Conservation (phyloP, 1,140 invertebrate genomes). For the Akabosia matsudoensis region DNA sequence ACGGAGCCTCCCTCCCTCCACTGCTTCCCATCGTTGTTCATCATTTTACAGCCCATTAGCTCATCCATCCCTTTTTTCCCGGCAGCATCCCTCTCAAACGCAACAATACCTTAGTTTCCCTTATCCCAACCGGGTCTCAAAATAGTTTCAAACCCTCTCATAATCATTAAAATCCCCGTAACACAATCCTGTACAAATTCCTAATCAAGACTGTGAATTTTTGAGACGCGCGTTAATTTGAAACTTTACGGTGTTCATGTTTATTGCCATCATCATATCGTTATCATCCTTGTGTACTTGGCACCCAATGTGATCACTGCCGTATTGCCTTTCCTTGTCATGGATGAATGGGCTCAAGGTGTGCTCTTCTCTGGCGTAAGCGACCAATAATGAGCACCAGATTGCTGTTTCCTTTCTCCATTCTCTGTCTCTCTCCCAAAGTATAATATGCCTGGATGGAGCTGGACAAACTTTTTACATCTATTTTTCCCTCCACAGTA, state of each 20-base stretch:
- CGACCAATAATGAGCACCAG: conserved; percentile 9
- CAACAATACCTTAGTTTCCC: not conserved
- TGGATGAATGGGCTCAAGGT: not conserved
- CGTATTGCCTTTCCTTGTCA: not conserved
- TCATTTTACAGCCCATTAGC: not conserved
- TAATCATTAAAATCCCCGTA: no score
- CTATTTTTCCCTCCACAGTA: not conserved
- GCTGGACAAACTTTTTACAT: no score
- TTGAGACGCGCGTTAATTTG: no score
- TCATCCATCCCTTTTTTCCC: conserved; percentile 1
- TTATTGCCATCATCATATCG: no score
- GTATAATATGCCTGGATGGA: no score
- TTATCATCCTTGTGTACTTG: no score
- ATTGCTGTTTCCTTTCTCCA: not conserved
- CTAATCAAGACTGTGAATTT: not conserved
- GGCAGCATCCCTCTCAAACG: no score
- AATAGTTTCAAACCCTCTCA: no score
- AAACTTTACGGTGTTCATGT: no score
- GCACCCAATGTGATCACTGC: no score
- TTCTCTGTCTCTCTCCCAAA: not conserved
- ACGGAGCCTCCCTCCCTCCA: not conserved
- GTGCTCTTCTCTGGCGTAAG: not conserved
- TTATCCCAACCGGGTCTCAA: no score
- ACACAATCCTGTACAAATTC: not conserved
- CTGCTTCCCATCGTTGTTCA: not conserved